Percentiles rank a stretch among this genome's conserved stretches.
Evolutionary conservation across 2,888 invertebrate genomes (phyloP).

Genomic region (Melanophora roralis): DNA sequence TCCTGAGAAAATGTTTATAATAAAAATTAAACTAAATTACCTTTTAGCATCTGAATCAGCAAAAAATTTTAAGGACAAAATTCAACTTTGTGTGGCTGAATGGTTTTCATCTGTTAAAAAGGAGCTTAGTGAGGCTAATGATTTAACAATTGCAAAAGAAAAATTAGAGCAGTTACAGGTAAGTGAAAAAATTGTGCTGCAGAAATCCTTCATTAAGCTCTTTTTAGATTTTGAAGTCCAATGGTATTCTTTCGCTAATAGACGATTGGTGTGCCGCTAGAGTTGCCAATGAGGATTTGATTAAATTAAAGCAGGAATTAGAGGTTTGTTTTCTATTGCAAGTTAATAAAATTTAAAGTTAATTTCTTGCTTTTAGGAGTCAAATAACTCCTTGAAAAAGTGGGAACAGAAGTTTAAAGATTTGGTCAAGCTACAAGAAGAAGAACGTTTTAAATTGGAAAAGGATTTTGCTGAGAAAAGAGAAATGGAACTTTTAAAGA

Average conservation of each 20-base stretch:
- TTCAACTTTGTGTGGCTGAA: slow-evolving; percentile 48
- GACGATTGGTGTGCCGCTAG: slow-evolving; percentile 48
- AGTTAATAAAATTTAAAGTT: not conserved
- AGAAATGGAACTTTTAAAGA: slow-evolving; percentile 31
- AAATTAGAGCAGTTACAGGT: slow-evolving; percentile 60
- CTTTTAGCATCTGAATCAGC: slow-evolving; percentile 46
- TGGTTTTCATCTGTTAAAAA: slow-evolving; percentile 52
- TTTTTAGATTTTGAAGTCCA: slow-evolving; percentile 41
- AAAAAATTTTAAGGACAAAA: slow-evolving; percentile 63
- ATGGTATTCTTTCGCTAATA: slow-evolving; percentile 37
- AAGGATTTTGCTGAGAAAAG: slow-evolving; percentile 38
- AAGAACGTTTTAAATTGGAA: slow-evolving; percentile 15
- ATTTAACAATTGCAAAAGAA: slow-evolving; percentile 27
- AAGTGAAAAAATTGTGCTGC: not conserved
- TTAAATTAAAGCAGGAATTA: slow-evolving; percentile 49
- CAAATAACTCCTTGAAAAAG: slow-evolving; percentile 31
- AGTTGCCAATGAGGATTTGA: slow-evolving; percentile 9
- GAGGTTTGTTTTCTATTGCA: slow-evolving; percentile 50
- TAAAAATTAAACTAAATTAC: no score
- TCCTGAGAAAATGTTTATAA: no score
- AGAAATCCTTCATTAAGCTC: not conserved
- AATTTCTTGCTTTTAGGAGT: slow-evolving; percentile 17
- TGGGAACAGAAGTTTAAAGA: slow-evolving; percentile 57
- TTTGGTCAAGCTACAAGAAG: slow-evolving; percentile 39
- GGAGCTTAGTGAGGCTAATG: slow-evolving; percentile 27